A percentile compares a stretch with the other conserved stretches of the same genome.
phyloP scores from a whole-genome alignment of 1,140 invertebrate genomes.

The Trichonephila clavipes region DNA sequence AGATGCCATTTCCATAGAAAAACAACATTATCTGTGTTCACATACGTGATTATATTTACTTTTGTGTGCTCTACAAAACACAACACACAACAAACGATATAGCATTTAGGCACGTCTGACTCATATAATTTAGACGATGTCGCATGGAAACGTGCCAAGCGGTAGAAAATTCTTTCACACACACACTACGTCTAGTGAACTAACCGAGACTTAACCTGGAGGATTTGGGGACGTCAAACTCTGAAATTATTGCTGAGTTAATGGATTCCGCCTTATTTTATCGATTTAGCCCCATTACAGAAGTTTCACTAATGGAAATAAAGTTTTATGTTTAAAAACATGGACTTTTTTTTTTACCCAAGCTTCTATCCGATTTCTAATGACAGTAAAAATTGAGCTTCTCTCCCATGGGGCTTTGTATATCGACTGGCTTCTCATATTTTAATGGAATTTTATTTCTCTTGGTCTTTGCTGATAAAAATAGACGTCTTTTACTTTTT shows the following conservation, averaged over 20 bases:
- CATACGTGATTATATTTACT: conserved; percentile 13
- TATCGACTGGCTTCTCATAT: neutral
- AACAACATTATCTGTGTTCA: neutral
- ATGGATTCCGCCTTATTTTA: conserved; percentile 53
- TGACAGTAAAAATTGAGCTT: conserved; percentile 1
- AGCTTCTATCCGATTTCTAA: neutral
- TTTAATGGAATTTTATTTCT: neutral
- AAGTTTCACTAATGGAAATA: conserved; percentile 48
- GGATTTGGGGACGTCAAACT: conserved; percentile 5
- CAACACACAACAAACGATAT: neutral
- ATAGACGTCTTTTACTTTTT: neutral
- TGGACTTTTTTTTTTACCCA: neutral
- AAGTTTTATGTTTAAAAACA: conserved; percentile 50
- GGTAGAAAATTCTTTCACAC: conserved; percentile 11
- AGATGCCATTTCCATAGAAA: neutral
- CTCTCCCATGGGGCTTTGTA: neutral
- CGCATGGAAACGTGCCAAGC: conserved; percentile 32
- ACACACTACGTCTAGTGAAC: neutral
- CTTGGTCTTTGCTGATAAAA: neutral
- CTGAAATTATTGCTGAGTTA: conserved; percentile 29
- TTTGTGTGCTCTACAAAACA: neutral
- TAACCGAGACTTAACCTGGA: conserved; percentile 29
- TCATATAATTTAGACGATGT: conserved; percentile 18
- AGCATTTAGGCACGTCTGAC: conserved; percentile 29
- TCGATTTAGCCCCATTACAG: conserved; percentile 43